Evolutionary conservation across 2,888 invertebrate species (phyloP), one percentile per base, ranked within the genome.

Genomic region (Brachyptera putata): DNA sequence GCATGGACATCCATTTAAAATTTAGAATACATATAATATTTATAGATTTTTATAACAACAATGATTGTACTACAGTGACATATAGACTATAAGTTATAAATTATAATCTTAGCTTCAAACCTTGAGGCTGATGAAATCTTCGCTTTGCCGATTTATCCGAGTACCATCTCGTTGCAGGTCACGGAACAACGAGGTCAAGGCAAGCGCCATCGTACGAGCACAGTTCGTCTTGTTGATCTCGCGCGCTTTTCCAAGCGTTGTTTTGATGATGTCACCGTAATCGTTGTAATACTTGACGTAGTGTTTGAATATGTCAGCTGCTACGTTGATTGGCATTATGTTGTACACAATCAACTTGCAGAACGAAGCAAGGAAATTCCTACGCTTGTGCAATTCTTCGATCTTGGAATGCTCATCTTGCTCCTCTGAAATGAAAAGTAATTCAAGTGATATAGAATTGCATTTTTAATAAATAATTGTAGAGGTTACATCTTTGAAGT

Each of bases 231-330:
- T 97, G 79, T 96, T 96, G 69, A 97, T 95, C 79, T 99, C 99
- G 67, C 98, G 83, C 11, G 96, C 94, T 77, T 98, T 98, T 68
- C 92, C 91, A 68, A 99, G 78, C 9, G 98, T 96, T 34, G 94
- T 90, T 78, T 99, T 99, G 67, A 99, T 89, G 56, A 98, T 97
- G 76, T 98, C 98, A 55, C 98, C 97, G 76, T 96, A 98, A 76
- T 98, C 96, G 74, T 95, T 95, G 77, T 96, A 96, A 74, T 93
- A 96, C 86, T 93, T 95, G 62, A 96, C 94, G 75, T 99, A 99
- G 74, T 97, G 93, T 74, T 95, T 95, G 77, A 99, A 96, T 61
- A 99, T 89, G 73, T 94, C 92, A 0, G 95, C 91, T 13, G 95
- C 95, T 68, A 91, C 84, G 72, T 89, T 86, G 1, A 96, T 91